Evolutionary conservation across 2,113 vertebrate genomes (phyloP), one percentile per base, ranked within the genome.

Genomic region (Myiozetetes cayanensis): DNA sequence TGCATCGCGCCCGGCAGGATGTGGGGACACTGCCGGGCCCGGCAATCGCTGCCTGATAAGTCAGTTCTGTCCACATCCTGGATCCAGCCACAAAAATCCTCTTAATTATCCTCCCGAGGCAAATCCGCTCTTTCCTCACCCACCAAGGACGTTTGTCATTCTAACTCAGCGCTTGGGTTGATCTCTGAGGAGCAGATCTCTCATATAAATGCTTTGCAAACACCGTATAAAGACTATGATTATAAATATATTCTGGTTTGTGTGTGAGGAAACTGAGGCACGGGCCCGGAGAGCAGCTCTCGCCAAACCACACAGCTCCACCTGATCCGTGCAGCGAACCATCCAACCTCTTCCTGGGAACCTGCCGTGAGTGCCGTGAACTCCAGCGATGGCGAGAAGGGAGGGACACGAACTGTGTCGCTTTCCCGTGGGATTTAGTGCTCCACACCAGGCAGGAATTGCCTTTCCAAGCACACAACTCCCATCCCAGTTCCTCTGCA

Each of bases 361-460:
- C 30, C 1, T 3, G 27, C 43, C 0, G 0, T 1, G 30, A 16
- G 3, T 12, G 33, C 44, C 25, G 7, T 3, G 43, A 50, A 6
- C 25, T 8, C 41, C 43, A 41, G 52, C 1, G 3, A 20, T 1
- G 4, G 16, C 0, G 22, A 37, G 63, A 16, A 4, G 2, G 41
- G 93, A 44, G 41, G 37, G 67, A 58, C 47, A 50, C 63, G 56
- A 35, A 28, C 18, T 31, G 0, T 0, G 8, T 13, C 66, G 0
- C 24, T 47, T 20, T 22, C 61, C 61, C 7, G 20, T 20, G 11
- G 18, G n/a, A 24, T 68, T 39, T n/a, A 35, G 24, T 11, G 5
- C 15, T 49, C 55, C 17, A 2, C 3, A 9, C 27, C 8, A 4
- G 59, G 9, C 49, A 78, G 61, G 46, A 58, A 37, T 49, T 37